Evolutionary conservation across 2,888 invertebrate genomes (phyloP), one percentile per base, ranked within the genome.

Genomic region (Sinotaia quadrata): DNA sequence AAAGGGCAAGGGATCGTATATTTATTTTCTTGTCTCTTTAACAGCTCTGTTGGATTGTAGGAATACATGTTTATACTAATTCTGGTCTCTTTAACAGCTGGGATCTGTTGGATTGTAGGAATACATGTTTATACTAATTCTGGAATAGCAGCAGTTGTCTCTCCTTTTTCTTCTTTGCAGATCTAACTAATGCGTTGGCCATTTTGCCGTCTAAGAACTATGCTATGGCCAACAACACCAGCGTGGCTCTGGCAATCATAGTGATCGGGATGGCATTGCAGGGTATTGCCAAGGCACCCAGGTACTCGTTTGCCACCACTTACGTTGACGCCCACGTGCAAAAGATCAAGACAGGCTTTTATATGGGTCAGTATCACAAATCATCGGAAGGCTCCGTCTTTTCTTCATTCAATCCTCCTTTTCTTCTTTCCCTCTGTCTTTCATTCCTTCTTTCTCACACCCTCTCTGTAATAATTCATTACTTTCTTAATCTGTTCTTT

Each of bases 281-380:
- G 59, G 83, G 83, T 2, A 49, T 81, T 4, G 83, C 77, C 21
- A 81, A 81, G 54, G 65, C 81, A 0, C 81, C 83, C 0, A 52
- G 80, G 4, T 63, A 73, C 2, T 69, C 83, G 4, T 66, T 81
- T 15, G 69, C 74, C 49, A 76, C 73, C 4, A 60, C 75, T 15
- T 81, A 77, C 65, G 56, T 81, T 18, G 80, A 82, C 58, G 77
- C 72, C 61, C 78, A 79, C 57, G 52, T 49, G 54, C 37, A 60
- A 5, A 52, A 31, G 18, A 59, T 44, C 15, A 68, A 68, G 54
- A 68, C 72, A 5, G 68, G 68, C 7, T 68, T 72, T 27, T 66
- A 61, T 37, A 61, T 72, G 49, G 72, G 72, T 72, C 29, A 33
- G 62, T 18, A 58, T n/a, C n/a, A n/a, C n/a, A n/a, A n/a, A n/a